These are phyloP conservation scores for Lasius fuliginosus DNA, from an alignment of 2,888 invertebrate genomes.

Conservation along the genomic window DNA sequence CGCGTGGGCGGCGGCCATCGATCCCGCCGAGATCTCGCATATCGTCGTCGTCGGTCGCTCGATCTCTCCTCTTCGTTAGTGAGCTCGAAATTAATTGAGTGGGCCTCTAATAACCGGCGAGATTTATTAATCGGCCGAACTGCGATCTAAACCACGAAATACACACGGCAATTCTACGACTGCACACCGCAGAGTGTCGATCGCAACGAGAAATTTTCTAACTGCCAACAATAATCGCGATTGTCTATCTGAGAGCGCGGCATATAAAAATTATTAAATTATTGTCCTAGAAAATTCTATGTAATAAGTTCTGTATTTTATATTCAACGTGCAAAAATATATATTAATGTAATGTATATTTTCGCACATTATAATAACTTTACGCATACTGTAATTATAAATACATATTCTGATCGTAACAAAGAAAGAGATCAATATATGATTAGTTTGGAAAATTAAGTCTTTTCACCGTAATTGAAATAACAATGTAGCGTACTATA, in stretches of 20 bases:
- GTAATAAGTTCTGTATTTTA: not conserved
- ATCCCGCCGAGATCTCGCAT: conserved; percentile 39
- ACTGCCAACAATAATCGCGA: not conserved
- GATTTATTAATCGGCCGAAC: conserved; percentile 53
- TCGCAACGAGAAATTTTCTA: not conserved
- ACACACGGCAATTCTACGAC: not conserved
- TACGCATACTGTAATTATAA: not conserved
- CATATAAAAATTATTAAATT: not conserved
- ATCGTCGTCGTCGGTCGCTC: not conserved
- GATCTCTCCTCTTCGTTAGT: conserved; percentile 9
- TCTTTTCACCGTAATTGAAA: not conserved
- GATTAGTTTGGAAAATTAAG: not conserved
- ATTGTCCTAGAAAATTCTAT: not conserved
- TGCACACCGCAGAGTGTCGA: not conserved
- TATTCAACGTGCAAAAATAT: not conserved
- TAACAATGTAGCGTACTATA: not conserved
- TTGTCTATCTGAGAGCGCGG: not conserved
- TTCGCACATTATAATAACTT: not conserved
- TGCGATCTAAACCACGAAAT: conserved; percentile 6
- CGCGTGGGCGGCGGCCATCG: conserved; percentile 53
- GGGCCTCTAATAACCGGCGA: conserved; percentile 48
- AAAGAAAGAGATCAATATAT: not conserved
- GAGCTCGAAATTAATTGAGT: conserved; percentile 54
- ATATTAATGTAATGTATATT: not conserved
- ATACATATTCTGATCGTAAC: not conserved